These are phyloP conservation scores for Hylaeus anthracinus DNA, from an alignment of 1,140 invertebrate genomes.

Conservation along the genomic window DNA sequence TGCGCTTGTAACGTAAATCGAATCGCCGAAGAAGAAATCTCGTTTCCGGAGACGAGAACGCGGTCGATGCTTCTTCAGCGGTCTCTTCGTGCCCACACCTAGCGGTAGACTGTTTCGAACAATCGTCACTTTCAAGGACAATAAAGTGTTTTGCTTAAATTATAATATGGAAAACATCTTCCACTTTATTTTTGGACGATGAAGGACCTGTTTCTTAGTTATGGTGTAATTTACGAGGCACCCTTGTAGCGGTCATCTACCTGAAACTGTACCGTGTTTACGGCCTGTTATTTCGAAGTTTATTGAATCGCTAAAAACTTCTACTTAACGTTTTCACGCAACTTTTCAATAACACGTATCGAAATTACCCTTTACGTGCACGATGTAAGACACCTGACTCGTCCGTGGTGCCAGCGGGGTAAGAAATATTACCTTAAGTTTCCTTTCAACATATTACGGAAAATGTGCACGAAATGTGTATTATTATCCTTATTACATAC, in stretches of 20 bases:
- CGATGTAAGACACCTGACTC: not conserved
- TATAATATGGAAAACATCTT: not conserved
- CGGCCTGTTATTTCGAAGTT: not conserved
- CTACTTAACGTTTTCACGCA: too few relatives aligned
- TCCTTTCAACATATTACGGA: not conserved
- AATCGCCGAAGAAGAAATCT: not conserved
- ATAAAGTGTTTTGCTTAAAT: too few relatives aligned
- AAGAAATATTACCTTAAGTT: not conserved
- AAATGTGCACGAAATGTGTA: not conserved
- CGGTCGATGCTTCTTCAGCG: not conserved
- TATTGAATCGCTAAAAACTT: too few relatives aligned
- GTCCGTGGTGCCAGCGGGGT: not conserved
- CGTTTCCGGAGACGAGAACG: not conserved
- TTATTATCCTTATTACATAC: not conserved
- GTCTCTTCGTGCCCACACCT: not conserved
- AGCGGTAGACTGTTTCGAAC: too few relatives aligned
- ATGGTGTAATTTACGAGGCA: not conserved
- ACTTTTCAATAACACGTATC: not conserved
- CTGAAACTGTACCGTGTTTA: not conserved
- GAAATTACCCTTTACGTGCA: not conserved
- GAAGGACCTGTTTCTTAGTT: not conserved
- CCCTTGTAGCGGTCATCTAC: not conserved
- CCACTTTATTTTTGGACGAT: not conserved
- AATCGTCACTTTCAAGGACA: too few relatives aligned
- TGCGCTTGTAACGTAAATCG: slow-evolving; percentile 27